Percentiles rank a stretch among this genome's conserved stretches.
These are phyloP conservation scores for Thymallus thymallus DNA, from an alignment of 2,113 vertebrate species.

Conservation along the genomic window DNA sequence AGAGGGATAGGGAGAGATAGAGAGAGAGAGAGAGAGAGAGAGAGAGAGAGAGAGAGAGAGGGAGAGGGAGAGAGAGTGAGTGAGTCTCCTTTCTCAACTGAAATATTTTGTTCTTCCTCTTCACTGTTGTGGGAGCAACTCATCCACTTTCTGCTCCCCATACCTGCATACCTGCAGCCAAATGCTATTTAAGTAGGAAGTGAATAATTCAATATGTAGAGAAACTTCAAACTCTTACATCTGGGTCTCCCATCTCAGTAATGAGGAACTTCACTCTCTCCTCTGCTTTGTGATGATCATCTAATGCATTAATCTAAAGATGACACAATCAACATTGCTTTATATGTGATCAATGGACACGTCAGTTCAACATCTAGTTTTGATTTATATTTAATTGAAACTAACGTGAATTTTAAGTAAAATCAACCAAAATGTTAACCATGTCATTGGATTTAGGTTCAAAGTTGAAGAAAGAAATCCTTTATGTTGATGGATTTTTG, in stretches of 20 bases:
- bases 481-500: too few relatives aligned
- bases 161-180: slow-evolving; percentile 60
- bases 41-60: background rate
- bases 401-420: too few relatives aligned
- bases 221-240: slow-evolving; percentile 49
- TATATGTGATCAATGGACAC: background rate
- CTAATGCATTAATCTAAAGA: slow-evolving; percentile 16
- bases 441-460: background rate
- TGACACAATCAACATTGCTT: slow-evolving; percentile 3
- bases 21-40: background rate
- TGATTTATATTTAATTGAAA: too few relatives aligned
- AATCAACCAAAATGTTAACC: background rate
- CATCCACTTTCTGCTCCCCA: slow-evolving; percentile 32
- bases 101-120: background rate
- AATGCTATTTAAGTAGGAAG: slow-evolving; percentile 48
- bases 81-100: slow-evolving; percentile 22
- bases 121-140: slow-evolving; percentile 20
- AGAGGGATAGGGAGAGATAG: background rate
- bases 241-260: background rate
- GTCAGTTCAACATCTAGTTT: background rate
- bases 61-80: background rate
- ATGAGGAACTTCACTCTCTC: background rate
- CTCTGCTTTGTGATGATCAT: background rate
- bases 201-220: slow-evolving; percentile 60
- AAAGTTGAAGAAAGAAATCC: too few relatives aligned